phyloP scores from a whole-genome alignment of 2,113 vertebrate species.

The Nannobrachium achirus region DNA sequence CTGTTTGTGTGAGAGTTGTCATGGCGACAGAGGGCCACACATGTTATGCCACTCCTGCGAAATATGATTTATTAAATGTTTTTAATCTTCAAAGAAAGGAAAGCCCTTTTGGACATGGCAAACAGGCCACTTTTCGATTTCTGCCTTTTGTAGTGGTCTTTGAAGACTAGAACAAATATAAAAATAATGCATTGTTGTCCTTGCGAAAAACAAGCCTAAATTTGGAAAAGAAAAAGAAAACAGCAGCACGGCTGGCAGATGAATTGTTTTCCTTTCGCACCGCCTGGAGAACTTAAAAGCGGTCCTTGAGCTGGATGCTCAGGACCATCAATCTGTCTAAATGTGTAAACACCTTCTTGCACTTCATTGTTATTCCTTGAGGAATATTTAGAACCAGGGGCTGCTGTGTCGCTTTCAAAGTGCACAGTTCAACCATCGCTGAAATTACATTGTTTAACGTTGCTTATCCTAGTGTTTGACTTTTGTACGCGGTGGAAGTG shows the following conservation, averaged over 20 bases:
- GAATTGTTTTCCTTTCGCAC: slow-evolving; percentile 6
- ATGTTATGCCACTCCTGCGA: slow-evolving; percentile 44
- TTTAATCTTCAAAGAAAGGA: slow-evolving; percentile 68
- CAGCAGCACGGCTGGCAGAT: slow-evolving; percentile 4
- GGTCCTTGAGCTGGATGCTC: slow-evolving; percentile 11
- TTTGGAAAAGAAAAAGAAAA: slow-evolving; percentile 19
- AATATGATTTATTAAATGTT: slow-evolving; percentile 68
- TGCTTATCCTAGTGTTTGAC: not conserved
- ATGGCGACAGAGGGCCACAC: slow-evolving; percentile 47
- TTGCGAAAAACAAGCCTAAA: slow-evolving; percentile 43
- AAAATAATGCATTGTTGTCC: slow-evolving; percentile 45
- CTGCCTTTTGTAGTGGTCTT: slow-evolving; percentile 45
- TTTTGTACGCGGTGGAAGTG: not conserved
- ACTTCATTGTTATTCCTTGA: slow-evolving; percentile 19
- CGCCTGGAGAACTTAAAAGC: slow-evolving; percentile 17
- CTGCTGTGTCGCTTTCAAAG: not conserved
- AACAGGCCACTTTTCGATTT: slow-evolving; percentile 36
- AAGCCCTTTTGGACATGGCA: slow-evolving; percentile 42
- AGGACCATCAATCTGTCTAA: slow-evolving; percentile 33
- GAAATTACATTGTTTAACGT: not conserved
- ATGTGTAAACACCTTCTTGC: slow-evolving; percentile 3
- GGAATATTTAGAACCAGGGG: not conserved
- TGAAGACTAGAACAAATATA: slow-evolving; percentile 43
- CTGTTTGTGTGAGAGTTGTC: slow-evolving; percentile 58
- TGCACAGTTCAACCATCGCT: not conserved